Evolutionary conservation across 2,797 vertebrate species (phyloP), one percentile per base, ranked within the genome.

Genomic region (Gymnocypris eckloni): DNA sequence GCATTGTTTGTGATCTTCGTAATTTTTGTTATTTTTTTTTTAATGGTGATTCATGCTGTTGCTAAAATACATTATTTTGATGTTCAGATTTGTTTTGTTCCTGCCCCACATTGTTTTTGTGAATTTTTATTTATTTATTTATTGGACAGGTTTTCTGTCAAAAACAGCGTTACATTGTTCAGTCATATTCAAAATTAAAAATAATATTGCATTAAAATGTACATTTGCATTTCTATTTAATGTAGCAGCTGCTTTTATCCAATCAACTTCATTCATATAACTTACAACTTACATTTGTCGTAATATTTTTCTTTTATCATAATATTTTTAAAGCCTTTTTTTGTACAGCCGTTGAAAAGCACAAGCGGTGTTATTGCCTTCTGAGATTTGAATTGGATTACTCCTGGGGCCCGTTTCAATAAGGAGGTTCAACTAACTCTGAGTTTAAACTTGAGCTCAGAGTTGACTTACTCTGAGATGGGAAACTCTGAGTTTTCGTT

Each of bases 51-150:
- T 45, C 77, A 43, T 43, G 56, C 54, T 43, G 56, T 22, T 41
- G 37, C 9, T 48, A 45, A 79, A 79, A 79, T n/a, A 45, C 39
- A 43, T 79, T 61, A 64, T 54, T 78, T 78, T 64, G 37, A 43
- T 25, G 56, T 79, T 25, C 39, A 78, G 12, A 79, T 15, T 10
- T 2, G 4, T 52, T 37, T 50, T 54, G 11, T 76, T 54, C 18
- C 5, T 76, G 16, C 1, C 48, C 43, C 71, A 73, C 71, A 50
- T 48, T 48, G 71, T 8, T 18, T 77, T 37, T 77, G 33, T 41
- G 52, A 56, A 39, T 22, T 54, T 11, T 22, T 8, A 20, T 78
- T 59, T 22, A 37, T 77, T 77, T 39, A 54, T 77, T 77, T 41
- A 56, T 22, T 52, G 3, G 43, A 28, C 25, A 20, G 6, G 13